These are phyloP conservation scores for Acridotheres tristis DNA, from an alignment of 2,797 vertebrate species.

Conservation along the genomic window DNA sequence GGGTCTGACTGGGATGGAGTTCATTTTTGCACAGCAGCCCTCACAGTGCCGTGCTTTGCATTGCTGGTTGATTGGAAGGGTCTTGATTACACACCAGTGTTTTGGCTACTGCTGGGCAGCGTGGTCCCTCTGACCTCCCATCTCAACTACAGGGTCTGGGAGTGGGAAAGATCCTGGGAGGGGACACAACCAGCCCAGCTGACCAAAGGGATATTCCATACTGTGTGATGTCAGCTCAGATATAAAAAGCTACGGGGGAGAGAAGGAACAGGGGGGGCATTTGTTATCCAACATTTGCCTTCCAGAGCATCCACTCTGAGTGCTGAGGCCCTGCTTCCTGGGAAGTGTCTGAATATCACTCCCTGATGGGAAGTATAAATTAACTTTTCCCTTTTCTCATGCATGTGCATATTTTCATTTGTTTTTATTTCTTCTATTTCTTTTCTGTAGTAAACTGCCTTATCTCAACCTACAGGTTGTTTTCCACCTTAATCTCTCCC, in stretches of 20 bases:
- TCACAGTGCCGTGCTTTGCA: background rate
- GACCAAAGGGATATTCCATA: background rate
- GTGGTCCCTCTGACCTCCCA: fast-evolving
- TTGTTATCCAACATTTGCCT: background rate
- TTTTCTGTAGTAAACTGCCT: background rate
- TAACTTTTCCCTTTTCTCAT: background rate
- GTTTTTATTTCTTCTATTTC: too few species aligned
- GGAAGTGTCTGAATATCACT: background rate
- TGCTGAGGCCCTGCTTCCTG: fast-evolving
- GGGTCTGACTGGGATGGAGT: background rate
- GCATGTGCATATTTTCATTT: fast-evolving
- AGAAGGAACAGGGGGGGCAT: fast-evolving
- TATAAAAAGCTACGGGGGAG: background rate
- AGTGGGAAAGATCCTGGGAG: background rate
- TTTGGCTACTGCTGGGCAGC: background rate
- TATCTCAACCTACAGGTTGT: fast-evolving
- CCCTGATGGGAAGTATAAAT: fast-evolving
- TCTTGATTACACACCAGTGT: background rate
- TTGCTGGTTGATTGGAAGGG: too few species aligned
- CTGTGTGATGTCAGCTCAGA: background rate
- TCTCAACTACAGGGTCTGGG: background rate
- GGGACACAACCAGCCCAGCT: background rate
- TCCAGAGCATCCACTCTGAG: fast-evolving
- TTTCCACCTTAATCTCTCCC: background rate
- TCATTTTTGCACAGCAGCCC: background rate